Percentiles rank a stretch among this genome's conserved stretches.
These are phyloP conservation scores for Amblyopsis rosae DNA, from an alignment of 2,113 vertebrate genomes.

Conservation along the genomic window DNA sequence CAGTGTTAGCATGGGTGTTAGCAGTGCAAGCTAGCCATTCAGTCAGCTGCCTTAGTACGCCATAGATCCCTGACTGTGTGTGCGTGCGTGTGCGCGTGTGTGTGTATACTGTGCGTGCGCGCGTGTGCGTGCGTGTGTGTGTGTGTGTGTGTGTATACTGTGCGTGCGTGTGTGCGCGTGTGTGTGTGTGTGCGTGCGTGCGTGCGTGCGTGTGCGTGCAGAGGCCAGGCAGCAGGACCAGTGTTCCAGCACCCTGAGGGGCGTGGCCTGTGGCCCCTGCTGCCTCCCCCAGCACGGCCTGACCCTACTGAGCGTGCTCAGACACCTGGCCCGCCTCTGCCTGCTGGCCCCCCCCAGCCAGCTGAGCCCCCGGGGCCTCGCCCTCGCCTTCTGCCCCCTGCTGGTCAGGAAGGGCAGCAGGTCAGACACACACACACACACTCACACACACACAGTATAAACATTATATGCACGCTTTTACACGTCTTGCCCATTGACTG, in stretches of 20 bases:
- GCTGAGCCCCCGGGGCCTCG: slow-evolving; percentile 81
- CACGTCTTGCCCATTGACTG: too few relatives aligned
- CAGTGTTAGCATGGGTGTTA: too few relatives aligned
- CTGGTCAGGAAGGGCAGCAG: slow-evolving; percentile 80
- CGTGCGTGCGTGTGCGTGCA: slow-evolving; percentile 47
- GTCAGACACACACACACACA: slow-evolving; percentile 60
- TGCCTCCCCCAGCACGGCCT: slow-evolving; percentile 91
- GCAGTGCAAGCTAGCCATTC: too few relatives aligned
- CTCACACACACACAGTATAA: neutral
- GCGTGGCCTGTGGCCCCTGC: slow-evolving; percentile 81
- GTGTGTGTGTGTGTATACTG: neutral
- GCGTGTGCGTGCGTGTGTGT: slow-evolving; percentile 31
- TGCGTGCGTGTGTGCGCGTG: too few relatives aligned
- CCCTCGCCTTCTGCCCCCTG: slow-evolving; percentile 89
- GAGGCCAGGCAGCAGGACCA: slow-evolving; percentile 88
- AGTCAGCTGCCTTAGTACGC: too few relatives aligned
- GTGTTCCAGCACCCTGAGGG: slow-evolving; percentile 84
- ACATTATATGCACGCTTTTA: too few relatives aligned
- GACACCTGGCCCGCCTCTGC: slow-evolving; percentile 89
- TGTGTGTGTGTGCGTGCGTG: neutral
- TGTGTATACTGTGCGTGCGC: neutral
- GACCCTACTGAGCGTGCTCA: slow-evolving; percentile 89
- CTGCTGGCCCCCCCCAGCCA: slow-evolving; percentile 84
- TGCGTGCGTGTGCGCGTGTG: too few relatives aligned
- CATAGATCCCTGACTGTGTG: too few relatives aligned